Evolutionary conservation across 53 echinoderm and acorn worm species (phyloP).

Genomic region (Echinometra lucunter): DNA sequence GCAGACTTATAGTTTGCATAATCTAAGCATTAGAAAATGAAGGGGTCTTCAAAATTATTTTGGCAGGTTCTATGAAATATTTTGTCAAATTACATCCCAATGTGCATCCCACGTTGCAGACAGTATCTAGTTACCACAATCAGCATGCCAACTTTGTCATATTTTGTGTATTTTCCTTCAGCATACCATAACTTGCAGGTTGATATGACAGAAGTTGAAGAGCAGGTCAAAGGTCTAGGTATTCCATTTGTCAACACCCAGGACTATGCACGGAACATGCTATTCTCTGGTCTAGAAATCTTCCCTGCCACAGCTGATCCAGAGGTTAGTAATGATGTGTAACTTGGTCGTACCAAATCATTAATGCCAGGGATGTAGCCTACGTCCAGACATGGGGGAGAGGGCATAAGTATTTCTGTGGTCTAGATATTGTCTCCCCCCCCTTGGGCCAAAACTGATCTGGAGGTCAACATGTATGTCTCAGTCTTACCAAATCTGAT

Average conservation of each 20-base stretch:
- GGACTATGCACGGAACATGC: slow-evolving; percentile 86
- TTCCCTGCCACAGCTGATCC: slow-evolving; percentile 72
- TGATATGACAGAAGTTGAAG: slow-evolving; percentile 85
- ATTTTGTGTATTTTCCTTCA: not conserved
- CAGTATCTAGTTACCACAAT: not conserved
- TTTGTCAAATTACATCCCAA: not conserved
- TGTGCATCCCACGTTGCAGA: not conserved
- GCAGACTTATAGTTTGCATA: no score
- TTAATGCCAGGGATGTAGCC: no score
- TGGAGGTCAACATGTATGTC: no score
- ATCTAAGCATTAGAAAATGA: no score
- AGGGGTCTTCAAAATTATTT: no score
- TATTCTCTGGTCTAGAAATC: slow-evolving; percentile 76
- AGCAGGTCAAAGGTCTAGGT: slow-evolving; percentile 76
- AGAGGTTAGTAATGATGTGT: slow-evolving; percentile 69
- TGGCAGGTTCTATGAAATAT: no score
- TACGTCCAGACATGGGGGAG: not conserved
- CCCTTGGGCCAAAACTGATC: no score
- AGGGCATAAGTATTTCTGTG: no score
- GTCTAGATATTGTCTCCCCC: no score
- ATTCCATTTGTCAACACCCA: slow-evolving; percentile 77
- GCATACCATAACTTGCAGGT: slow-evolving; percentile 80
- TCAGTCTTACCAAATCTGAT: no score
- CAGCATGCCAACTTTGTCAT: not conserved
- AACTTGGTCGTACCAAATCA: not conserved